These are phyloP conservation scores for Phaetusa simplex DNA, from an alignment of 2,113 vertebrate species.

Conservation along the genomic window DNA sequence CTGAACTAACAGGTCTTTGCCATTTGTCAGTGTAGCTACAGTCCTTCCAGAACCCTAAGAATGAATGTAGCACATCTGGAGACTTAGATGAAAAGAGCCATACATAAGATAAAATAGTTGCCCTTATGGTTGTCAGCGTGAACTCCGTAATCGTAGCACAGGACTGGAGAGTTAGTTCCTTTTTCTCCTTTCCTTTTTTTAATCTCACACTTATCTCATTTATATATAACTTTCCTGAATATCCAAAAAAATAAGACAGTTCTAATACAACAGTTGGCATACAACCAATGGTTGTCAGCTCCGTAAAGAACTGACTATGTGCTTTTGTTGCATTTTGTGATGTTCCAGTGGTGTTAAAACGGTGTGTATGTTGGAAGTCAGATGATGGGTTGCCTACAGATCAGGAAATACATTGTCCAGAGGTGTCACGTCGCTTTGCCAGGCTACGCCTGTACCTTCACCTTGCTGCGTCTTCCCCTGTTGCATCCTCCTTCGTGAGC, in stretches of 20 bases:
- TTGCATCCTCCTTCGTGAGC: background rate
- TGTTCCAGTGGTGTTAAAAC: background rate
- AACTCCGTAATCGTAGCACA: background rate
- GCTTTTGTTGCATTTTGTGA: background rate
- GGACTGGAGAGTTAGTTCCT: background rate
- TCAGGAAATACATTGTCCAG: background rate
- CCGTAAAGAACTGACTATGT: rapidly evolving
- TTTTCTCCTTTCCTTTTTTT: background rate
- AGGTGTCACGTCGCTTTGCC: background rate
- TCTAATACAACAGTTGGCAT: background rate
- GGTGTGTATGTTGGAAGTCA: background rate
- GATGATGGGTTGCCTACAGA: background rate
- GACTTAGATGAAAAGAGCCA: background rate
- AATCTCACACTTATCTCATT: background rate
- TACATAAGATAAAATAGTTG: background rate
- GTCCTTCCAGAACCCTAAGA: background rate
- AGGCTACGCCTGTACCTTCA: rapidly evolving
- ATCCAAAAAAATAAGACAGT: background rate
- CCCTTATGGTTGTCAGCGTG: background rate
- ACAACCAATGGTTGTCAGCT: background rate
- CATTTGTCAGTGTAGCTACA: background rate
- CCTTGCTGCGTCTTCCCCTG: rapidly evolving
- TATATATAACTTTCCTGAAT: background rate
- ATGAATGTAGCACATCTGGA: background rate
- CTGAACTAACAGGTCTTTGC: background rate